Evolutionary conservation across 2,797 vertebrate species (phyloP), one percentile per base, ranked within the genome.

Genomic region (Leptatherina wallacei): DNA sequence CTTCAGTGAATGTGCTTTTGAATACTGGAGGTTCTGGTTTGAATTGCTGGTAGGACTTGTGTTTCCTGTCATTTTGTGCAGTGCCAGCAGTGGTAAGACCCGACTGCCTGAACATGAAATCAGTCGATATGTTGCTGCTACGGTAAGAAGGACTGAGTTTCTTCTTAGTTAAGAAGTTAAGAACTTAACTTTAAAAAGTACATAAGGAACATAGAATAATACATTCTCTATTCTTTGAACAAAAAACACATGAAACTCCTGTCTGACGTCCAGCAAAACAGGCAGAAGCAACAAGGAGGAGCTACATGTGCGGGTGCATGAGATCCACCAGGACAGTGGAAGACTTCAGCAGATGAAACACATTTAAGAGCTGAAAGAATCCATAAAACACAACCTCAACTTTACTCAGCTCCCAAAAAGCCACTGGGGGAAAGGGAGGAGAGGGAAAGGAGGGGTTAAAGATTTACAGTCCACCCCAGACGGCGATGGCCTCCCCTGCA

Each of bases 351-450:
- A 93, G 85, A 94, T 92, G 88, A 91, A 92, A 91, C 81, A 59
- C 90, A 93, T 92, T 92, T 92, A 83, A 89, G 84, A 70, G 65
- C 84, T 76, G 61, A 81, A 92, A 78, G 83, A 91, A 90, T 88
- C 87, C 89, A 94, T 92, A 93, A 93, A 93, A 92, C 80, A 86
- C 83, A 79, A 86, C 80, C 86, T 88, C 47, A 51, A 83, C 88
- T 89, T 87, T 81, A 80, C 83, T 84, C 57, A 7, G 69, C 80
- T 89, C 68, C 76, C 86, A 73, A 73, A 87, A 85, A 85, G 61
- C 66, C 79, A 81, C 86, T 61, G 63, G 78, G 77, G 81, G 57
- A 81, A 75, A 78, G 63, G 64, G 60, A 74, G 82, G 69, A 70
- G 75, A 40, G 65, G 40, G 58, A 47, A n/a, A 14, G 68, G 82